Evolutionary conservation across 2,888 invertebrate species (phyloP).

Genomic region (Blera fallax): DNA sequence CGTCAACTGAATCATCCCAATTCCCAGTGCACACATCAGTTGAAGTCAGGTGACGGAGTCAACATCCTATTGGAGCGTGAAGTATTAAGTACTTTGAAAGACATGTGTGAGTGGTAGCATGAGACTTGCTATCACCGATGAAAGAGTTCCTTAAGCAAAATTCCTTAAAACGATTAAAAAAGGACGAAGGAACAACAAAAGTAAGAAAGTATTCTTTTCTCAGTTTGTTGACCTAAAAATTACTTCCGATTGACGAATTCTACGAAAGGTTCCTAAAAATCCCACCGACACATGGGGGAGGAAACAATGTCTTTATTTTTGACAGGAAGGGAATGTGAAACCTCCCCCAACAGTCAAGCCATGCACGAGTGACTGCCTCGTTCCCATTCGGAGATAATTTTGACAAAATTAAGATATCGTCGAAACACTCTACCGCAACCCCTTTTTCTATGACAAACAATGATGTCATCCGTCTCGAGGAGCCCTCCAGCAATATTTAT

Average conservation of each 20-base stretch:
- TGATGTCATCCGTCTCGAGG: slow-evolving; percentile 39
- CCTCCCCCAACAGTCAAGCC: background rate
- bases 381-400: slow-evolving; percentile 51
- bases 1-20: slow-evolving; percentile 35
- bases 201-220: background rate
- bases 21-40: background rate
- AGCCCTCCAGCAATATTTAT: slow-evolving; percentile 7
- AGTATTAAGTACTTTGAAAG: slow-evolving; percentile 25
- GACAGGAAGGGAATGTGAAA: background rate
- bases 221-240: slow-evolving; percentile 19
- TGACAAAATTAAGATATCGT: slow-evolving; percentile 46
- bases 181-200: background rate
- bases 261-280: background rate
- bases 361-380: slow-evolving; percentile 47
- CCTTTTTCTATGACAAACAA: slow-evolving; percentile 5
- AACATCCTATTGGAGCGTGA: slow-evolving; percentile 10
- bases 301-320: slow-evolving; percentile 23
- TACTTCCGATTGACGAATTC: slow-evolving; percentile 25
- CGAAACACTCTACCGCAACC: background rate
- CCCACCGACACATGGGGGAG: background rate
- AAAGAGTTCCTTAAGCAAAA: slow-evolving; percentile 23
- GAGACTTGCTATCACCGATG: slow-evolving; percentile 7
- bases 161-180: slow-evolving; percentile 7
- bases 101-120: background rate
- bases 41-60: slow-evolving; percentile 46